A percentile compares a stretch with the other conserved stretches of the same genome.
phyloP scores from a whole-genome alignment of 1,140 invertebrate species.

The Stegodyphus mimosarum region DNA sequence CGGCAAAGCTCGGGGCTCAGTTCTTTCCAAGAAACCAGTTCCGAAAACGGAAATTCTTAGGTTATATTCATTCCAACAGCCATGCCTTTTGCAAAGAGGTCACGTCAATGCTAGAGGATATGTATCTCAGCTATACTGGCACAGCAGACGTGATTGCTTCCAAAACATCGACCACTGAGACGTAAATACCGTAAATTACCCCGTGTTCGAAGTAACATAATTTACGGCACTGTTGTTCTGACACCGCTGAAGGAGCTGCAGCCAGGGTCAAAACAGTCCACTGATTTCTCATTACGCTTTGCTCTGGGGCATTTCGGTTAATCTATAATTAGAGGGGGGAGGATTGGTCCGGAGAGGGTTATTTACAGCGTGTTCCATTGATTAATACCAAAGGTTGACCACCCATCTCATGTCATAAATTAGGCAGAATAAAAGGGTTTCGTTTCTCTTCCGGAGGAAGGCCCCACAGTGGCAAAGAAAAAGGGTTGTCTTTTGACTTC shows the following conservation, averaged over 20 bases:
- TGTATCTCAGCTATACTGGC: not conserved
- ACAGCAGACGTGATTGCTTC: constrained; percentile 6
- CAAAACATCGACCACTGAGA: constrained; percentile 10
- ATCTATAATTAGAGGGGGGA: constrained; percentile 30
- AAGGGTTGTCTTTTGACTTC: not conserved
- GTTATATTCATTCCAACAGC: not conserved
- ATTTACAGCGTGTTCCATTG: constrained; percentile 33
- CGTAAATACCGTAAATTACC: constrained; percentile 37
- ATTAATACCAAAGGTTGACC: constrained; percentile 5
- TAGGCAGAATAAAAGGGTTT: constrained; percentile 2
- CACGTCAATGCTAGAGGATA: constrained; percentile 23
- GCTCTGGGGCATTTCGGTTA: not conserved
- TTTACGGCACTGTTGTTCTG: constrained; percentile 37
- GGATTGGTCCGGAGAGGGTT: constrained; percentile 9
- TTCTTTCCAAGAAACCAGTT: constrained; percentile 28
- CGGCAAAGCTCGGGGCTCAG: too few species aligned
- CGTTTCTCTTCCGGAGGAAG: not conserved
- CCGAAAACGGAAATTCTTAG: constrained; percentile 25
- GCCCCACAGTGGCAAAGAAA: not conserved
- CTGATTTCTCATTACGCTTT: constrained; percentile 20
- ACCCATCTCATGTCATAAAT: constrained; percentile 37
- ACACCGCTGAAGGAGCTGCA: not conserved
- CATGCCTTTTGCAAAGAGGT: constrained; percentile 26
- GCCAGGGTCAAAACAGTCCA: constrained; percentile 24
- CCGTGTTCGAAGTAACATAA: constrained; percentile 38